Conservation (phyloP, 2,888 invertebrate genomes). For the Euplexia lucipara region DNA sequence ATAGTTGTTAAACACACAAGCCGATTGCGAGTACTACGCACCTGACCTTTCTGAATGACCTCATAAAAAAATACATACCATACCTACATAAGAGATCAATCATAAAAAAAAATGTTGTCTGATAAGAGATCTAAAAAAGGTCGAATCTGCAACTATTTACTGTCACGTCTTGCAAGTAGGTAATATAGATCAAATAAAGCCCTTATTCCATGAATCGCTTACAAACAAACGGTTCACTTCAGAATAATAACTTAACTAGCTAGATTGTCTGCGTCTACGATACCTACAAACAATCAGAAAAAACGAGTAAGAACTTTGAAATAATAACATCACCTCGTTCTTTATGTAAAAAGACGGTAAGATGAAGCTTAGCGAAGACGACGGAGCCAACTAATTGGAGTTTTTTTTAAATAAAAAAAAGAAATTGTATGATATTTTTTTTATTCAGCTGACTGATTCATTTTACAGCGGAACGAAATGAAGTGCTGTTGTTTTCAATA, state of each 20-base stretch:
- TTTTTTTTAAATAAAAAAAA: constrained; percentile 36
- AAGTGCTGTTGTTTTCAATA: background rate
- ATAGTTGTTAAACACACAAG: too few species aligned
- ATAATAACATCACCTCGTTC: constrained; percentile 16
- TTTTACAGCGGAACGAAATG: constrained; percentile 6
- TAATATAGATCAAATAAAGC: constrained; percentile 1
- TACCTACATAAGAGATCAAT: too few species aligned
- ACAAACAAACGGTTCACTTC: background rate
- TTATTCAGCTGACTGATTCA: constrained; percentile 14
- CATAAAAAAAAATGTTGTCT: too few species aligned
- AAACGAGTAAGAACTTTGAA: background rate
- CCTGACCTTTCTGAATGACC: too few species aligned
- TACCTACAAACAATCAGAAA: background rate
- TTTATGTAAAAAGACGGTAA: constrained; percentile 20
- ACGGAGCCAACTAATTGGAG: constrained; percentile 35
- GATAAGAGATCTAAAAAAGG: too few species aligned
- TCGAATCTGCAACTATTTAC: too few species aligned
- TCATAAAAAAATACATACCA: too few species aligned
- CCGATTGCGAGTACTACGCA: too few species aligned
- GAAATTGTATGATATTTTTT: constrained; percentile 27
- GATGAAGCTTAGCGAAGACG: constrained; percentile 15
- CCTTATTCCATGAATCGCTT: background rate
- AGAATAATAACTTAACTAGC: constrained; percentile 2
- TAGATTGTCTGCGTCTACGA: background rate
- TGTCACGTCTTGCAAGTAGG: background rate